Conservation (phyloP, 2,888 invertebrate genomes). For the Congeria kusceri region DNA sequence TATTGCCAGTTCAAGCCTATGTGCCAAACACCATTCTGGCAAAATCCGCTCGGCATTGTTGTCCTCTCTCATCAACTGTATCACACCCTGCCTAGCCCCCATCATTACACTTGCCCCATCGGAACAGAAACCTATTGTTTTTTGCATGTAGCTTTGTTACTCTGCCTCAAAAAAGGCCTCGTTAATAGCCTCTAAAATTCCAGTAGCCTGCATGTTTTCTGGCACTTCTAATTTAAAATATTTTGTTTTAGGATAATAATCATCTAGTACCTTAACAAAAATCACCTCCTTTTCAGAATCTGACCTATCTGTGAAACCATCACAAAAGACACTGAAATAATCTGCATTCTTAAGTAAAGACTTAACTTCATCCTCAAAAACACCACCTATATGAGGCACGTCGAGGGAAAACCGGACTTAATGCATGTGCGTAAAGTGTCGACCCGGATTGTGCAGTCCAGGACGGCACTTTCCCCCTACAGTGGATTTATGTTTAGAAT, state of each 20-base stretch:
- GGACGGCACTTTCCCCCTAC: too few species aligned
- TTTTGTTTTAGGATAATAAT: conserved; percentile 40
- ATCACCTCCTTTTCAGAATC: conserved; percentile 52
- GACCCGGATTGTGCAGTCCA: too few species aligned
- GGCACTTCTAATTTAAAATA: conserved; percentile 47
- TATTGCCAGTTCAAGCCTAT: conserved; percentile 47
- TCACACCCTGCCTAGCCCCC: conserved; percentile 29
- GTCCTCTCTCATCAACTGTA: conserved; percentile 20
- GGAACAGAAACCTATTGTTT: conserved; percentile 44
- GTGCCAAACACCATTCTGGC: conserved; percentile 39
- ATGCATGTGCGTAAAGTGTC: too few species aligned
- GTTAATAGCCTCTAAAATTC: conserved; percentile 38
- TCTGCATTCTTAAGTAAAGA: conserved; percentile 3
- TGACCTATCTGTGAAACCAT: conserved; percentile 46
- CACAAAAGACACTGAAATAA: conserved; percentile 51
- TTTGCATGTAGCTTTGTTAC: conserved; percentile 27
- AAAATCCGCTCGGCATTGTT: conserved; percentile 15
- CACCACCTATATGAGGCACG: conserved; percentile 28
- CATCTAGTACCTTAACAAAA: conserved; percentile 29
- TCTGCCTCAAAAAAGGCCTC: conserved; percentile 32
- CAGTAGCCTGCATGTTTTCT: conserved; percentile 36
- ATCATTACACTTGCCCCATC: conserved; percentile 54
- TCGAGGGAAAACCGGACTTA: too few species aligned
- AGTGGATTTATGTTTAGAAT: too few species aligned
- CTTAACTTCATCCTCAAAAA: conserved; percentile 20